These are phyloP conservation scores for Epiblema foenella DNA, from an alignment of 2,888 invertebrate genomes.

Conservation along the genomic window DNA sequence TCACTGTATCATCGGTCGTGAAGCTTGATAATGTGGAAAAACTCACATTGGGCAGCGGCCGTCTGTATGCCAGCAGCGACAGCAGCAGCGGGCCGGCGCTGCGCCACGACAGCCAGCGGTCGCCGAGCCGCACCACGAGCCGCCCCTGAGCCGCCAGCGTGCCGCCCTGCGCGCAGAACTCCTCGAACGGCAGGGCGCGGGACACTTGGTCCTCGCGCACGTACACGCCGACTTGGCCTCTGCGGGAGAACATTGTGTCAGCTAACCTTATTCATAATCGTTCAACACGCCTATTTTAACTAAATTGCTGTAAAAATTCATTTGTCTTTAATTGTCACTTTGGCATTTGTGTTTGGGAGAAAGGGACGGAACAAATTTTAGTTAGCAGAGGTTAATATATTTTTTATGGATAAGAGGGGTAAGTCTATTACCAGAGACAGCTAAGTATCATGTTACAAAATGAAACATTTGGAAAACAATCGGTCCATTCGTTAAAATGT, in stretches of 20 bases:
- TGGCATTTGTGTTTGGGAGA: too few species aligned
- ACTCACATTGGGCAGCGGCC: slow-evolving; percentile 91
- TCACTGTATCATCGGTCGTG: too few species aligned
- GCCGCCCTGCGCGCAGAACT: slow-evolving; percentile 86
- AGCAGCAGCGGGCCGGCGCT: slow-evolving; percentile 96
- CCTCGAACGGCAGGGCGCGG: slow-evolving; percentile 75
- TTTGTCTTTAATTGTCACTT: too few species aligned
- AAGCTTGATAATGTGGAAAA: neutral
- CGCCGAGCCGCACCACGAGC: slow-evolving; percentile 93
- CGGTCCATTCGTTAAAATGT: too few species aligned
- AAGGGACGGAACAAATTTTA: too few species aligned
- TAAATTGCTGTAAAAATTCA: too few species aligned
- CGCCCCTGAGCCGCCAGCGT: slow-evolving; percentile 90
- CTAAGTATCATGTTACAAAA: too few species aligned
- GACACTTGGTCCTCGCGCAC: slow-evolving; percentile 74
- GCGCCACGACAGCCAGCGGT: slow-evolving; percentile 96
- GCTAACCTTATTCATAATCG: neutral
- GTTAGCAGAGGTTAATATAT: too few species aligned
- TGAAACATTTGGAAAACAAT: too few species aligned
- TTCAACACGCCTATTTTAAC: too few species aligned
- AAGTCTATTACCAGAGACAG: too few species aligned
- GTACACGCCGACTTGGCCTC: slow-evolving; percentile 77
- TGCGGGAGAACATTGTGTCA: slow-evolving; percentile 59
- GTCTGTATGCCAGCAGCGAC: slow-evolving; percentile 93
- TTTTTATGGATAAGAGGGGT: too few species aligned